Conservation (phyloP, 2,797 vertebrate genomes). For the Brotula barbata region DNA sequence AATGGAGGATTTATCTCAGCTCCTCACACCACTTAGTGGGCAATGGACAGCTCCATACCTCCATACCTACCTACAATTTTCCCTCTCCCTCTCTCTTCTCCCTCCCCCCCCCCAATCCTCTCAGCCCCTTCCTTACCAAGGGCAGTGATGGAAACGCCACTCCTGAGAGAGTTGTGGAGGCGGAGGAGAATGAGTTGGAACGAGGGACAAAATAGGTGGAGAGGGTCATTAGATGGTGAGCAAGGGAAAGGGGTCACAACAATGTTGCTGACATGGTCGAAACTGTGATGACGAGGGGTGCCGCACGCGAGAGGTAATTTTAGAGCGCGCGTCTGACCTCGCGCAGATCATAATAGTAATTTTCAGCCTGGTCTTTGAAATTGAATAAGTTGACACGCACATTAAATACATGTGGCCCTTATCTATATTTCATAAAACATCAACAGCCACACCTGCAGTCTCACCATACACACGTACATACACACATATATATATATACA, state of each 20-base stretch:
- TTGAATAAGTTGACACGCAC: slow-evolving; percentile 43
- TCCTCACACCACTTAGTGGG: slow-evolving; percentile 73
- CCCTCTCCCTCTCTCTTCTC: slow-evolving; percentile 6
- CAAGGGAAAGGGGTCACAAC: slow-evolving; percentile 58
- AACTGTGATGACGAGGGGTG: slow-evolving; percentile 38
- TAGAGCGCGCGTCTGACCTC: slow-evolving; percentile 39
- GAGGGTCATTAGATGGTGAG: slow-evolving; percentile 61
- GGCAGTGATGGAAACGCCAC: slow-evolving; percentile 67
- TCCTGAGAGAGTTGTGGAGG: slow-evolving; percentile 69
- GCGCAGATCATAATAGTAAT: slow-evolving; percentile 47
- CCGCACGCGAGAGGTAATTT: slow-evolving; percentile 48
- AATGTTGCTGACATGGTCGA: slow-evolving; percentile 64
- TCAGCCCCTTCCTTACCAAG: slow-evolving; percentile 35
- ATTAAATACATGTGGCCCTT: slow-evolving; percentile 45
- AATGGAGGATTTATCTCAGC: slow-evolving; percentile 73
- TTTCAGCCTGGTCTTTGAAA: slow-evolving; percentile 49
- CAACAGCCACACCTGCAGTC: slow-evolving; percentile 7
- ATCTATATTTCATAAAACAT: slow-evolving; percentile 64
- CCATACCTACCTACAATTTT: slow-evolving; percentile 34
- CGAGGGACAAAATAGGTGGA: slow-evolving; percentile 68
- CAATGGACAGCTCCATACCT: slow-evolving; percentile 52
- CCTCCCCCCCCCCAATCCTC: neutral
- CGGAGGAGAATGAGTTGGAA: slow-evolving; percentile 58
- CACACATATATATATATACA: too few relatives aligned
- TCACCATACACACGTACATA: slow-evolving; percentile 18